These are phyloP conservation scores for Lasioglossum malachurum DNA, from an alignment of 2,888 invertebrate genomes.

Conservation along the genomic window DNA sequence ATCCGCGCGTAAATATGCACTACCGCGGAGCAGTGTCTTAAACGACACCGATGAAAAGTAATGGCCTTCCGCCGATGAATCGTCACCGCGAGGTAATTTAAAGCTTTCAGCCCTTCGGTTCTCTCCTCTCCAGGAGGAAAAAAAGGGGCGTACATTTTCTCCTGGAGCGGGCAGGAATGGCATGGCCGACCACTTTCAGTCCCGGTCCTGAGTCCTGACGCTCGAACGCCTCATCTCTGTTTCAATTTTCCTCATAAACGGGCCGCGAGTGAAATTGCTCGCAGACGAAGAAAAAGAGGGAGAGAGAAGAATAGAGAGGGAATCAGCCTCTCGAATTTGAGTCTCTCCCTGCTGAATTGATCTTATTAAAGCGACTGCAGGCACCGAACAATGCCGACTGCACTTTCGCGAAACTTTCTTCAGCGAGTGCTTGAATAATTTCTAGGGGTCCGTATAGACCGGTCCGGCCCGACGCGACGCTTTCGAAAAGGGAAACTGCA, in stretches of 20 bases:
- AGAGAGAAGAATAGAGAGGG: background rate
- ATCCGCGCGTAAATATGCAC: constrained; percentile 27
- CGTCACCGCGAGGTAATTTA: constrained; percentile 30
- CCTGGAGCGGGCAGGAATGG: background rate
- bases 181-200: constrained; percentile 20
- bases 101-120: constrained; percentile 30
- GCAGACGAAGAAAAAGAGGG: constrained; percentile 9
- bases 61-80: constrained; percentile 21
- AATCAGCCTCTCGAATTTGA: constrained; percentile 38
- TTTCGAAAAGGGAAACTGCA: background rate
- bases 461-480: background rate
- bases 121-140: background rate
- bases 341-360: constrained; percentile 36
- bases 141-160: constrained; percentile 25
- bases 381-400: constrained; percentile 12
- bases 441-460: background rate
- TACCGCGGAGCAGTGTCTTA: constrained; percentile 22
- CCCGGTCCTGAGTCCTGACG: background rate
- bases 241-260: constrained; percentile 53
- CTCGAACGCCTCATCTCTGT: constrained; percentile 24
- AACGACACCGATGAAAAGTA: constrained; percentile 47
- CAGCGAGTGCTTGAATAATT: constrained; percentile 13
- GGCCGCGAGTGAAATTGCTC: constrained; percentile 35
- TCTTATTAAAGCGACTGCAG: constrained; percentile 35
- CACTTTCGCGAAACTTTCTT: constrained; percentile 3